Percentiles rank a stretch among this genome's conserved stretches.
Evolutionary conservation across 2,888 invertebrate species (phyloP).

Genomic region (Acronicta psi): DNA sequence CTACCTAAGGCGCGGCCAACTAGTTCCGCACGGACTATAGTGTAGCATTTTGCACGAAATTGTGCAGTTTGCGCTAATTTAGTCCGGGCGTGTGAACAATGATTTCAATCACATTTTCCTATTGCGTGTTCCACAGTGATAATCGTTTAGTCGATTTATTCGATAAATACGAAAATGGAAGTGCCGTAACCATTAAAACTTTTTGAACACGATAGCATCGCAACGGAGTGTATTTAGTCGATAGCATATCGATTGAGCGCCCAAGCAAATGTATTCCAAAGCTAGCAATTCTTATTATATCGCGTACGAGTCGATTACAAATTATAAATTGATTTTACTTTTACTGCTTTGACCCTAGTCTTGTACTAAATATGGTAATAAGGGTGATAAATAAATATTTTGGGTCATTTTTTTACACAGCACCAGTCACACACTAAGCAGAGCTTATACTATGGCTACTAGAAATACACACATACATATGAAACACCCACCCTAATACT

Average conservation of each 20-base stretch:
- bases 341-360: too few species aligned
- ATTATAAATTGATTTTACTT: too few species aligned
- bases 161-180: slow-evolving; percentile 8
- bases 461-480: too few species aligned
- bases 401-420: too few species aligned
- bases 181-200: slow-evolving; percentile 1
- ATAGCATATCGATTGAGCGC: slow-evolving; percentile 5
- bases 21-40: too few species aligned
- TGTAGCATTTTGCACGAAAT: background rate
- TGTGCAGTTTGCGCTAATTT: background rate
- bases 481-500: too few species aligned
- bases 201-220: background rate
- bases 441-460: too few species aligned
- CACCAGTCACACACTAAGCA: too few species aligned
- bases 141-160: slow-evolving; percentile 23
- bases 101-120: slow-evolving; percentile 1
- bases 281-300: background rate
- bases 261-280: background rate
- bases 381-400: too few species aligned
- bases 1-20: too few species aligned
- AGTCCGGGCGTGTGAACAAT: slow-evolving; percentile 3
- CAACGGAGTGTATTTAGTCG: slow-evolving; percentile 2
- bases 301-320: too few species aligned
- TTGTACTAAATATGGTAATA: too few species aligned
- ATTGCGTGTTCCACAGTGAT: slow-evolving; percentile 26